Percentiles rank a stretch among this genome's conserved stretches.
phyloP scores from a whole-genome alignment of 2,888 invertebrate genomes.

The Cheilosia pagana region DNA sequence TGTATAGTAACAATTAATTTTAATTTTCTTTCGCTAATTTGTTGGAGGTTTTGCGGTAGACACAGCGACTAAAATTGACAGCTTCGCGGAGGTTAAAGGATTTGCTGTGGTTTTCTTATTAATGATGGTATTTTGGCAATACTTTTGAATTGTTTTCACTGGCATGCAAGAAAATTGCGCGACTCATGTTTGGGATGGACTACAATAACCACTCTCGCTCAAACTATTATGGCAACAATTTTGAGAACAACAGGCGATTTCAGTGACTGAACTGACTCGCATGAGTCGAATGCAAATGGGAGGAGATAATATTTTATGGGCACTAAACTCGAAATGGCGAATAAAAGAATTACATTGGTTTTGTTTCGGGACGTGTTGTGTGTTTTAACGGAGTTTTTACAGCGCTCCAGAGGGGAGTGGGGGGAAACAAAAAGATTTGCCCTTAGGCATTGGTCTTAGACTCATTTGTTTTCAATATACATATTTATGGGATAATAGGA shows the following conservation, averaged over 20 bases:
- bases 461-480: too few species aligned
- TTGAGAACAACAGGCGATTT: too few species aligned
- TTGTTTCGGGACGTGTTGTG: not conserved
- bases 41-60: conserved; percentile 7
- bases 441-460: too few species aligned
- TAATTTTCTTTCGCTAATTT: conserved; percentile 58
- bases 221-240: too few species aligned
- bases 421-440: too few species aligned
- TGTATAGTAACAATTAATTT: conserved; percentile 45
- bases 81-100: not conserved
- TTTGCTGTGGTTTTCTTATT: not conserved
- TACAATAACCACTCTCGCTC: too few species aligned
- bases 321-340: not conserved
- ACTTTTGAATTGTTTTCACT: not conserved
- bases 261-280: too few species aligned
- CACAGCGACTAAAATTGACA: conserved; percentile 1
- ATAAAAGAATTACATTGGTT: not conserved
- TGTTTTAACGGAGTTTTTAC: not conserved
- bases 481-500: too few species aligned
- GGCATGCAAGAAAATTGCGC: too few species aligned
- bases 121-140: not conserved
- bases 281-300: not conserved
- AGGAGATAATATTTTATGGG: not conserved
- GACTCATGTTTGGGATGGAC: too few species aligned
- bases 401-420: too few species aligned